Percentiles rank a stretch among this genome's conserved stretches.
Evolutionary conservation across 1,140 invertebrate genomes (phyloP).

Genomic region (Cephus cinctus): DNA sequence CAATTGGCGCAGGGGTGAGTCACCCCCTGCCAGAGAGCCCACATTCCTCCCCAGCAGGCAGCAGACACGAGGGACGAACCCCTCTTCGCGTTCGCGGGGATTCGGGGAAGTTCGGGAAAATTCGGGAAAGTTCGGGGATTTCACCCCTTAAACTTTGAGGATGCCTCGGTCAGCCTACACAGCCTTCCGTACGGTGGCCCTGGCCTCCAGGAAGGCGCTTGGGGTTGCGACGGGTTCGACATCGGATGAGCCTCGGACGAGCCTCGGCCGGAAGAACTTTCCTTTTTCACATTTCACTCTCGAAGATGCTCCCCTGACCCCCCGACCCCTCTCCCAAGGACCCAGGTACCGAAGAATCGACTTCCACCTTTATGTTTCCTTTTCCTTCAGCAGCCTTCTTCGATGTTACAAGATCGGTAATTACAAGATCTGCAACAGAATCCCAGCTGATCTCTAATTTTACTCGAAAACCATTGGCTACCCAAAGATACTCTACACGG

Average conservation of each 20-base stretch:
- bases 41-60: not conserved
- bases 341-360: no score
- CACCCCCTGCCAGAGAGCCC: constrained; percentile 44
- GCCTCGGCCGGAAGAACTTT: constrained; percentile 28
- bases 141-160: constrained; percentile 10
- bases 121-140: not conserved
- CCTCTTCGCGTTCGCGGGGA: constrained; percentile 17
- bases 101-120: not conserved
- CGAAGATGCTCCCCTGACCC: not conserved
- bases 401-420: not conserved
- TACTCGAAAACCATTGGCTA: no score
- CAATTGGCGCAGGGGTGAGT: constrained; percentile 49
- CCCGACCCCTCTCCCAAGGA: not conserved
- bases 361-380: no score
- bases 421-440: not conserved
- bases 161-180: no score
- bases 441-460: no score
- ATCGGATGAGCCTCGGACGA: constrained; percentile 3
- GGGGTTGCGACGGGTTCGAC: no score
- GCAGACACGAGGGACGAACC: constrained; percentile 15
- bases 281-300: constrained; percentile 14
- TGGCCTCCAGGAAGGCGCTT: no score
- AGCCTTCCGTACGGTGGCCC: no score
- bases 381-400: constrained; percentile 4
- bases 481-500: no score